phyloP scores from a whole-genome alignment of 1,140 invertebrate species.

The Macrotrachela quadricornifera region DNA sequence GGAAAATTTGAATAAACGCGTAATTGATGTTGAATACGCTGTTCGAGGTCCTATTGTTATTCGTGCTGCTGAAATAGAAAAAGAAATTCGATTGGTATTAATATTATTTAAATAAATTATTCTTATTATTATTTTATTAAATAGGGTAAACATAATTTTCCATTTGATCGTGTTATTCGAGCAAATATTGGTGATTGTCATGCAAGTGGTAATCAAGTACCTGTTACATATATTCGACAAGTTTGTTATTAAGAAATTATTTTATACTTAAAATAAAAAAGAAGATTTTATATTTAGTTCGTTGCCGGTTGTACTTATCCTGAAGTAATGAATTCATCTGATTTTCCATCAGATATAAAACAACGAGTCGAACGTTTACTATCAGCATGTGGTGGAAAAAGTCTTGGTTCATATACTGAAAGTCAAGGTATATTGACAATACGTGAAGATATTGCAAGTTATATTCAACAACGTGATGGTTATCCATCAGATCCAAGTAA shows the following conservation, averaged over 20 bases:
- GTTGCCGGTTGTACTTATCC: slow-evolving; percentile 50
- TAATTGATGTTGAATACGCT: slow-evolving; percentile 45
- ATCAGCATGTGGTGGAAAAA: slow-evolving; percentile 53
- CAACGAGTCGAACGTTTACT: slow-evolving; percentile 50
- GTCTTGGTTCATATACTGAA: slow-evolving; percentile 36
- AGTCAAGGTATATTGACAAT: slow-evolving; percentile 49
- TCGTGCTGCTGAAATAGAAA: slow-evolving; percentile 39
- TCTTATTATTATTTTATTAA: not conserved
- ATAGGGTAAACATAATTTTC: slow-evolving; percentile 38
- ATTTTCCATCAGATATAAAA: slow-evolving; percentile 66
- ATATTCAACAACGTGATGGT: slow-evolving; percentile 63
- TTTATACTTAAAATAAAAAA: not conserved
- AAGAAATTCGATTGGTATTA: slow-evolving; percentile 35
- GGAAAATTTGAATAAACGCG: not conserved
- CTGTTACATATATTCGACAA: slow-evolving; percentile 57
- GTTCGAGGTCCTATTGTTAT: slow-evolving; percentile 78
- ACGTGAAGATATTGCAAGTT: slow-evolving; percentile 69
- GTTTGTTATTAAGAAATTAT: slow-evolving; percentile 15
- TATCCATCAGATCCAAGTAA: slow-evolving; percentile 50
- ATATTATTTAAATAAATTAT: not conserved
- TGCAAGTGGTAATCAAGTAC: slow-evolving; percentile 60
- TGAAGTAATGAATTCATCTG: slow-evolving; percentile 45
- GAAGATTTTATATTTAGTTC: slow-evolving; percentile 37
- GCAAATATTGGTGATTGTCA: slow-evolving; percentile 97
- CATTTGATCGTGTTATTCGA: slow-evolving; percentile 76